Base-by-base conservation (phyloP, 2,888 invertebrate species). In the Tuta absoluta region DNA sequence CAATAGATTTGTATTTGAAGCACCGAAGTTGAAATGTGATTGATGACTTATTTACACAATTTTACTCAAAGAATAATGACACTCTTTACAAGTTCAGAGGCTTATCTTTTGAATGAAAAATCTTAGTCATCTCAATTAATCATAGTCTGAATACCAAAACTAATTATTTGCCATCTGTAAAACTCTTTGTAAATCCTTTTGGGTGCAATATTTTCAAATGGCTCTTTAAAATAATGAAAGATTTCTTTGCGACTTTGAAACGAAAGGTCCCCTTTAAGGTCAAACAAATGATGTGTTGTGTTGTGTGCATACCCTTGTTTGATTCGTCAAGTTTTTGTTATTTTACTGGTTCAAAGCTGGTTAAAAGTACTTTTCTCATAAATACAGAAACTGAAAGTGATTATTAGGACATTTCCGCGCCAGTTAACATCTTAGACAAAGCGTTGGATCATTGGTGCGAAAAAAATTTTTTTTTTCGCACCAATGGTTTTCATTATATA, bases 51-150 rank as follows among this genome's bases (percentile, higher is more conserved):
- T 53, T 53, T 23, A 53, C 23, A 45, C 45, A 45, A 45, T n/a
- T 45, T n/a, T 17, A 1, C 37, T 53, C 8, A 12, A 53, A 53
- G 68, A 70, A 72, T 72, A 69, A 70, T 23, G 51, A 53, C 51
- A 41, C 60, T 62, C 62, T 53, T 53, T 53, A 53, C 51, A 53
- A 53, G 51, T 53, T 23, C 23, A 53, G 12, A 14, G 23, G 12
- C 23, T 53, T 23, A 23, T 23, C 23, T 5, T 17, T 23, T 53
- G 10, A 12, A 24, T 53, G 23, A 53, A 53, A 24, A 53, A 53
- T 24, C 51, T 51, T 53, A 53, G 51, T 21, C 23, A 51, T 51
- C 51, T 51, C 51, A 51, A 51, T 51, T 51, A 51, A 51, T 51
- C 51, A 51, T 23, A 51, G 23, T 23, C 23, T 53, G 45, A 45